phyloP scores from a whole-genome alignment of 2,888 invertebrate genomes.

The Rugalucina vietnamica region DNA sequence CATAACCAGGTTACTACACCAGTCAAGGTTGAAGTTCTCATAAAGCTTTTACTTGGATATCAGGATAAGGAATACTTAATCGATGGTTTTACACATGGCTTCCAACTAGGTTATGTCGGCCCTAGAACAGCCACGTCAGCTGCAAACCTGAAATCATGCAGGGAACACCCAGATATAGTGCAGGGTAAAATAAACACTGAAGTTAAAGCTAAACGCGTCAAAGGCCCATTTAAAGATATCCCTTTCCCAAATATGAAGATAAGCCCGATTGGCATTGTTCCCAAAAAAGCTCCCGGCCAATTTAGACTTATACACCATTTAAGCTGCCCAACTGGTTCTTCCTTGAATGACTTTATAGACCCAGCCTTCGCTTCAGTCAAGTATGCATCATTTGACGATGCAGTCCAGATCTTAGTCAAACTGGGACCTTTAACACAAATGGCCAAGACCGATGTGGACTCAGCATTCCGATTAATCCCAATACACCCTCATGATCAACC shows the following conservation, averaged over 20 bases:
- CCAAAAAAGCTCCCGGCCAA: constrained; percentile 40
- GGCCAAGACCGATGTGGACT: constrained; percentile 49
- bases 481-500: constrained; percentile 44
- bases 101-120: constrained; percentile 19
- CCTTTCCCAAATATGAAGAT: neutral
- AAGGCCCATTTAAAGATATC: neutral
- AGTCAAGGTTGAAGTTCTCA: neutral
- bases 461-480: constrained; percentile 43
- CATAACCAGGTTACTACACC: neutral
- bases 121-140: neutral
- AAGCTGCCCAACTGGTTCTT: constrained; percentile 37
- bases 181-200: neutral
- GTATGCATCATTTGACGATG: constrained; percentile 46
- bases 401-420: neutral
- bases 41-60: neutral
- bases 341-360: constrained; percentile 50
- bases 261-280: constrained; percentile 45
- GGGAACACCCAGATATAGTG: neutral
- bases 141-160: neutral
- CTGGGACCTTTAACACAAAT: constrained; percentile 21
- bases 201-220: neutral
- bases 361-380: constrained; percentile 6
- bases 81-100: constrained; percentile 21
- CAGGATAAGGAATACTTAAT: constrained; percentile 23
- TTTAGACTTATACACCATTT: constrained; percentile 57